Percentiles rank a stretch among this genome's conserved stretches.
These are phyloP conservation scores for Catharus fuscescens DNA, from an alignment of 2,113 vertebrate species.

Conservation along the genomic window DNA sequence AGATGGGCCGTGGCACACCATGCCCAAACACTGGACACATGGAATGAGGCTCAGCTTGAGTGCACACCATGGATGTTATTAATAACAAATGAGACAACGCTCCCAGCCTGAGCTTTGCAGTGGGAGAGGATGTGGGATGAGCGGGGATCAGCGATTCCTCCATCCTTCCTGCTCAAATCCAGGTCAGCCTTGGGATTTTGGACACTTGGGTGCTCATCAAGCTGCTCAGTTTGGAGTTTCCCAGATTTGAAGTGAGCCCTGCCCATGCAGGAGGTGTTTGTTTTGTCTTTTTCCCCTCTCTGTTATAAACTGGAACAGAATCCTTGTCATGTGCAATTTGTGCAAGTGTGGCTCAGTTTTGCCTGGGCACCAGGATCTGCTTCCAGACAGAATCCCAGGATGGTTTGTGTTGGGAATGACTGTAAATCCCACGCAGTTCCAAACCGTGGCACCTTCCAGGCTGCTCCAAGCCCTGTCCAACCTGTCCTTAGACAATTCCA, in stretches of 20 bases:
- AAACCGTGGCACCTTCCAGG: neutral
- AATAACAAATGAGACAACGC: constrained; percentile 60
- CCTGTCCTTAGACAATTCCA: neutral
- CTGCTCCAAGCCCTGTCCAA: rapidly evolving
- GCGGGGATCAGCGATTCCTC: neutral
- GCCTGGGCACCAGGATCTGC: neutral
- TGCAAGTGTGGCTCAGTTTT: neutral
- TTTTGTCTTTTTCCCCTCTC: neutral
- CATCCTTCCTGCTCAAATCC: neutral
- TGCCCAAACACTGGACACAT: constrained; percentile 54
- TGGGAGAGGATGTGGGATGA: neutral
- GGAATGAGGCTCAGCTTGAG: constrained; percentile 48
- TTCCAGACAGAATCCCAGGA: neutral
- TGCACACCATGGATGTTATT: constrained; percentile 38
- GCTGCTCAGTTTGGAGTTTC: neutral
- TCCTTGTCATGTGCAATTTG: neutral
- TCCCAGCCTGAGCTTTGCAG: neutral
- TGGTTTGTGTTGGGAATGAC: neutral
- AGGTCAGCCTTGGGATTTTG: neutral
- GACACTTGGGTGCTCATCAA: rapidly evolving
- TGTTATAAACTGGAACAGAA: neutral
- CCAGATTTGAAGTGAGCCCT: neutral
- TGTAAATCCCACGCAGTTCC: neutral
- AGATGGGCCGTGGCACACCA: constrained; percentile 68
- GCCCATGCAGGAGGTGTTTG: neutral